A percentile compares a stretch with the other conserved stretches of the same genome.
phyloP scores from a whole-genome alignment of 1,140 invertebrate species.

The Drosophila kepulauana region DNA sequence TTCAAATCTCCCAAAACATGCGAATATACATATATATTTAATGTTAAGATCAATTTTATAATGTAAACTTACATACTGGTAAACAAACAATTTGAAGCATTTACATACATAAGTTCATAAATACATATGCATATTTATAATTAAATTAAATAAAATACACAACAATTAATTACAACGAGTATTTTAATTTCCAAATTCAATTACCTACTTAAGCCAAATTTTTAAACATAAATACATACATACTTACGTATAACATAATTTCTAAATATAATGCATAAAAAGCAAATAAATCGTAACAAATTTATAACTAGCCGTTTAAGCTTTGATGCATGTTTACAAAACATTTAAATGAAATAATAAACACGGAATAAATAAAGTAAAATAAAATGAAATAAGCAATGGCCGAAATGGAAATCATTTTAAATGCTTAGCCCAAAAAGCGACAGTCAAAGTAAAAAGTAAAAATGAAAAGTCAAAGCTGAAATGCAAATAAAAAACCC shows the following conservation, averaged over 20 bases:
- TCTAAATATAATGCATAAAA: constrained; percentile 44
- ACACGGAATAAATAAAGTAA: constrained; percentile 40
- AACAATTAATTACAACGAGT: constrained; percentile 60
- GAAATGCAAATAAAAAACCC: constrained; percentile 51
- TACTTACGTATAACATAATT: constrained; percentile 29
- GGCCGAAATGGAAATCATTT: constrained; percentile 25
- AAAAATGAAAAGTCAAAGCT: constrained; percentile 27
- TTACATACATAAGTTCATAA: too few species aligned
- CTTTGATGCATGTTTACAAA: constrained; percentile 83
- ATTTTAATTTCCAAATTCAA: constrained; percentile 38
- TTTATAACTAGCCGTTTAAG: constrained; percentile 77
- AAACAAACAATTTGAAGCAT: constrained; percentile 4
- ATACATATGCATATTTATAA: constrained; percentile 7
- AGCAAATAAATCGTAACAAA: constrained; percentile 50
- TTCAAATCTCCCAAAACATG: constrained; percentile 14
- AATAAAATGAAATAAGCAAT: constrained; percentile 37
- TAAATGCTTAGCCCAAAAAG: constrained; percentile 20
- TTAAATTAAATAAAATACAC: constrained; percentile 31
- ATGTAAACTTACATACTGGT: not conserved
- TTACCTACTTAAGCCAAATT: constrained; percentile 61
- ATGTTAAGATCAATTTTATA: constrained; percentile 4
- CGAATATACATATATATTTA: constrained; percentile 23
- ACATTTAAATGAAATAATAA: constrained; percentile 77
- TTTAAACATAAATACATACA: constrained; percentile 39
- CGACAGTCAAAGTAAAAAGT: not conserved